These are phyloP conservation scores for Tetrao urogallus DNA, from an alignment of 2,113 vertebrate genomes.

Conservation along the genomic window DNA sequence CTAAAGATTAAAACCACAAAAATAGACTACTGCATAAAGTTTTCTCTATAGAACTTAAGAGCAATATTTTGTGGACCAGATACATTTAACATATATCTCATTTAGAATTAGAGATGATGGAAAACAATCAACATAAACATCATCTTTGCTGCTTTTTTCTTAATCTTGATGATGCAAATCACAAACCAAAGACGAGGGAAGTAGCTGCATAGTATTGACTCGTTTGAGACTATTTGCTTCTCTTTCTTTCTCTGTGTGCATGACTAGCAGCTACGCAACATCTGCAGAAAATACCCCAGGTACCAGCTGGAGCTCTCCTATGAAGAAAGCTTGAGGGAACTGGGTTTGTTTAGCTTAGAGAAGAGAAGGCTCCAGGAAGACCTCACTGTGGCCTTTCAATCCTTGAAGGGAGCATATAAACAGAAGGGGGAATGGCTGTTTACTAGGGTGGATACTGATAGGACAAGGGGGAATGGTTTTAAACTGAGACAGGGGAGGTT, in stretches of 20 bases:
- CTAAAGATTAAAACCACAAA: background rate
- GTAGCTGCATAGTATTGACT: background rate
- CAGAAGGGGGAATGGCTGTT: too few relatives aligned
- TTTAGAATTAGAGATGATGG: conserved; percentile 14
- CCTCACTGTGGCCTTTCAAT: too few relatives aligned
- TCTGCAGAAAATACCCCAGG: background rate
- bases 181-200: background rate
- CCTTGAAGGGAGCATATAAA: too few relatives aligned
- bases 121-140: background rate
- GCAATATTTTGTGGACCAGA: background rate
- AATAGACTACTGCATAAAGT: background rate
- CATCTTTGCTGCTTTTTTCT: background rate
- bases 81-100: background rate
- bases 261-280: background rate
- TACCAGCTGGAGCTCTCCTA: background rate
- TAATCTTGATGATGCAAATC: background rate
- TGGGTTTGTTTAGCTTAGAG: too few relatives aligned
- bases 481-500: too few relatives aligned
- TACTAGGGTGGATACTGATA: too few relatives aligned
- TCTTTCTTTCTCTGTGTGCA: background rate
- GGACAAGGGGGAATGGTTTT: too few relatives aligned
- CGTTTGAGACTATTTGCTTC: background rate
- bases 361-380: too few relatives aligned
- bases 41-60: background rate
- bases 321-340: too few relatives aligned